Conservation (phyloP, 2,888 invertebrate species). For the Apomyelois bistriatella region DNA sequence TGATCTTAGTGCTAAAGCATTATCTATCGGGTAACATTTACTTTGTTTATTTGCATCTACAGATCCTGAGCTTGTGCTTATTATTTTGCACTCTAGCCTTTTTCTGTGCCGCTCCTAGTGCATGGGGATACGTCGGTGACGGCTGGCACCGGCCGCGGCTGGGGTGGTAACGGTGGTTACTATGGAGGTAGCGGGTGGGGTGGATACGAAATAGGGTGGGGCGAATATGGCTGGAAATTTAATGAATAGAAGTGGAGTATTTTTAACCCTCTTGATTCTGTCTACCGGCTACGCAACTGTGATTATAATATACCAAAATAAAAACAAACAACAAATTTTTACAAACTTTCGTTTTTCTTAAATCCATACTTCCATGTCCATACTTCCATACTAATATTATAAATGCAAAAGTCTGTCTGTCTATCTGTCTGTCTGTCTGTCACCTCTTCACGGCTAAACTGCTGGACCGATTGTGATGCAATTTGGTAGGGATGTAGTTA, state of each 20-base stretch:
- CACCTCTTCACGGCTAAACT: too few species aligned
- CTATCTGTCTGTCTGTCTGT: too few species aligned
- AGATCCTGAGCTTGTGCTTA: slow-evolving; percentile 9
- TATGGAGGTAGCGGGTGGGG: slow-evolving; percentile 19
- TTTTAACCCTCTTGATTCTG: neutral
- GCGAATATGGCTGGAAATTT: neutral
- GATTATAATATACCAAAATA: neutral
- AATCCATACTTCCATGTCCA: too few species aligned
- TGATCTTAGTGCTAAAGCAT: too few species aligned
- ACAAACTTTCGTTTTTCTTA: too few species aligned
- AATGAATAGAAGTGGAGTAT: too few species aligned
- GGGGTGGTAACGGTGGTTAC: slow-evolving; percentile 22
- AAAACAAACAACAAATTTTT: neutral
- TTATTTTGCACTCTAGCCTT: slow-evolving; percentile 7
- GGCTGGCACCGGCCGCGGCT: slow-evolving; percentile 13
- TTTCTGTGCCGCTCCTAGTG: slow-evolving; percentile 9
- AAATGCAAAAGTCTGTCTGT: too few species aligned
- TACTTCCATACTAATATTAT: too few species aligned
- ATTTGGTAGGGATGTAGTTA: too few species aligned
- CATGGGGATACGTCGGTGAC: slow-evolving; percentile 2
- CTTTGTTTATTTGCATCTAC: neutral
- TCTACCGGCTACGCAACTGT: neutral
- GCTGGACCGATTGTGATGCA: too few species aligned
- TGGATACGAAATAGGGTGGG: neutral
- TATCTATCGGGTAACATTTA: too few species aligned